Evolutionary conservation across 2,113 vertebrate species (phyloP), one percentile per base, ranked within the genome.

Genomic region (Acrocephalus arundinaceus): DNA sequence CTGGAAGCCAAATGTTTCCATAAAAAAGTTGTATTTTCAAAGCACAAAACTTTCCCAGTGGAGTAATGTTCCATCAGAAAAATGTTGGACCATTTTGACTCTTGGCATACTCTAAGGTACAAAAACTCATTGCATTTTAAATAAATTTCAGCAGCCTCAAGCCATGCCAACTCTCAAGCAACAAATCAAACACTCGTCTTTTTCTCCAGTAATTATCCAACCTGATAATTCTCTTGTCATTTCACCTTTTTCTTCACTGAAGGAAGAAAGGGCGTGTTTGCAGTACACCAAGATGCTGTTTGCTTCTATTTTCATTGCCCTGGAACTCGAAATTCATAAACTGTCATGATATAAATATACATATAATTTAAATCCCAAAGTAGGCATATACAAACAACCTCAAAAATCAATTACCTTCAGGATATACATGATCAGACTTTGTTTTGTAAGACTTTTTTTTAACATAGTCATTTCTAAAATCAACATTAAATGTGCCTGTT

Each of bases 111-210:
- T 75, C 58, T 24, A 39, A 79, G 46, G 67, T 83, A 96, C 41
- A 89, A 96, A 95, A 93, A 21, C 87, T 91, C 58, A 62, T 39
- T 95, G 95, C 85, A 73, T 93, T 97, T 94, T 94, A 94, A 96
- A 85, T 79, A 94, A 93, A 89, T 71, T 82, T 85, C 37, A 72
- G 62, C 89, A 85, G 62, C 81, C 59, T 89, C 41, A 91, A 71
- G 46, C 62, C 20, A 37, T 89, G 91, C 93, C 94, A 97, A 20
- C 46, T 91, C 78, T 87, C 84, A 87, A 85, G 66, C 71, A 95
- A 87, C 65, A 84, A 84, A 92, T 71, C 83, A 91, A 87, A 49
- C 73, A 93, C 21, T 72, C 0, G 0, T 4, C 30, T 94, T 86
- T 89, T 87, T 93, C 58, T 82, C 62, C 58, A 2, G 3, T 87